Evolutionary conservation across 2,888 invertebrate species (phyloP), one percentile per base, ranked within the genome.

Genomic region (Drosophila dives): DNA sequence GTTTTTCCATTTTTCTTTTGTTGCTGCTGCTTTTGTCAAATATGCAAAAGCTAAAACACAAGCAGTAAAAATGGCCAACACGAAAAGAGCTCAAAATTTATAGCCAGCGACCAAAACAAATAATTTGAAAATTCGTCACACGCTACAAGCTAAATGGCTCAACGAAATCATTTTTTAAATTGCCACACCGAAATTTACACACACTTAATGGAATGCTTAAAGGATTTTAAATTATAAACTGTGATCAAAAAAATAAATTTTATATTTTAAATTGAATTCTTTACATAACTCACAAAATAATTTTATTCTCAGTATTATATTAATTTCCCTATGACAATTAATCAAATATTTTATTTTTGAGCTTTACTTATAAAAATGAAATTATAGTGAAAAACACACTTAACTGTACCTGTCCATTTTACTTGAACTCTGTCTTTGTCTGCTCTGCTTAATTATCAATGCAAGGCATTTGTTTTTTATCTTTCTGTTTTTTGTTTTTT

Each of bases 81-180:
- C 86, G 81, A 90, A 86, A 89, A 75, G 54, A 65, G 64, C 72
- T 70, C 26, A 81, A 87, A 87, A 89, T 89, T 81, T 87, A 85
- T 83, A 71, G 77, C 85, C 69, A 71, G 55, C 71, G 58, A 69
- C 58, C 66, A 74, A 80, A 88, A 88, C 89, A 91, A 90, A 91
- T 91, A 89, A 91, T 90, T 90, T 78, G 64, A 83, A 86, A 91
- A 75, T 88, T 90, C 86, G 83, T 88, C 91, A 87, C 90, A 89
- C 75, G 90, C 77, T 64, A 88, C 72, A 75, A 72, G 67, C 64
- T 67, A 72, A 81, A 75, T 60, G 72, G 59, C 40, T 42, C n/a
- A 36, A 45, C 38, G 50, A 49, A 17, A 56, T 45, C 33, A 45
- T 58, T 48, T 34, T 26, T 33, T 45, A 64, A 58, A 7, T 11